A percentile compares a stretch with the other conserved stretches of the same genome.
Conservation (phyloP, 2,113 vertebrate genomes). For the Periophthalmodon schlosseri region DNA sequence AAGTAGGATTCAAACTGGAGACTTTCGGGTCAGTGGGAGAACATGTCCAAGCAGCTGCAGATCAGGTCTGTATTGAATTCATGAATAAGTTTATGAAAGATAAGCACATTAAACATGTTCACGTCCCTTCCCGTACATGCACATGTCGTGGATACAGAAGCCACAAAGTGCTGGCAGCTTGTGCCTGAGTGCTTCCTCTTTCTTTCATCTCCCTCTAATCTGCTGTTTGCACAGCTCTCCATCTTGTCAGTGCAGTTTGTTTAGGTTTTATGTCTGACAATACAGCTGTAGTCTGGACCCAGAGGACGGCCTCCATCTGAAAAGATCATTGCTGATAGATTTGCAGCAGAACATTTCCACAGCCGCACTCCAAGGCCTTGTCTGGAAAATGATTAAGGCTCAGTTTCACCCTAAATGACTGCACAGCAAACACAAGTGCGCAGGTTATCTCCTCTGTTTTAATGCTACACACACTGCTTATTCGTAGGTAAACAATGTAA, state of each 20-base stretch:
- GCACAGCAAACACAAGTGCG: constrained; percentile 39
- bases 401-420: constrained; percentile 30
- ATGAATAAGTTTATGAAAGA: background rate
- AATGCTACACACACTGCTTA: background rate
- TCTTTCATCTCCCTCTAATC: constrained; percentile 79
- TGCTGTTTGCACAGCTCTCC: constrained; percentile 78
- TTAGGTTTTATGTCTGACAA: constrained; percentile 72
- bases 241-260: constrained; percentile 77
- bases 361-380: constrained; percentile 55
- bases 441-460: constrained; percentile 3
- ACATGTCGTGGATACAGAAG: constrained; percentile 22
- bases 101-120: background rate
- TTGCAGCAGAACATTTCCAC: constrained; percentile 53
- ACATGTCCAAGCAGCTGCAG: background rate
- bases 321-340: constrained; percentile 70
- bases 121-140: background rate
- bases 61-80: background rate
- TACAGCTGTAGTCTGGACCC: constrained; percentile 48
- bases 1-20: background rate
- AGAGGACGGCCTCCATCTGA: constrained; percentile 54
- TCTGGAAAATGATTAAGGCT: constrained; percentile 66
- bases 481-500: background rate
- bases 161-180: constrained; percentile 46
- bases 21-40: background rate
- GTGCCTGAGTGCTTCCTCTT: constrained; percentile 59